Evolutionary conservation across 1,140 invertebrate species (phyloP).

Genomic region (Panulirus ornatus): DNA sequence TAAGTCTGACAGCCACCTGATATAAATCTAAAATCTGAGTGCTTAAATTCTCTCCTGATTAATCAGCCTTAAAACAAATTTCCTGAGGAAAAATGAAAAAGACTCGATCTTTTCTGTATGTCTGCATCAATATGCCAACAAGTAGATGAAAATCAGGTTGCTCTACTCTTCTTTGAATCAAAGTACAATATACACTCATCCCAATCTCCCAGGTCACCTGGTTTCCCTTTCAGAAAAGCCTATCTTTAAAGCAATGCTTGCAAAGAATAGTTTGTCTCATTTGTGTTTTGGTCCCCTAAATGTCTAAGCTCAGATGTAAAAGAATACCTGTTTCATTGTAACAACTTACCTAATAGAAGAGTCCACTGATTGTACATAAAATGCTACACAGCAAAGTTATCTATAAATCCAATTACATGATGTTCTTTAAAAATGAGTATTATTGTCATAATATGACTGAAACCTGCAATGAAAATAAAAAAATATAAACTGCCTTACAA

Average conservation of each 20-base stretch:
- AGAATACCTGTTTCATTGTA: not conserved
- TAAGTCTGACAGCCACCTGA: too few species aligned
- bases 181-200: not conserved
- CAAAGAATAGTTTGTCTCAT: not conserved
- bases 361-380: not conserved
- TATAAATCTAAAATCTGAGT: too few species aligned
- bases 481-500: conserved; percentile 19
- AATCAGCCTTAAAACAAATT: conserved; percentile 56
- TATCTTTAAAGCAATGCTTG: not conserved
- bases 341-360: too few species aligned
- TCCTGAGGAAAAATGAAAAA: conserved; percentile 67
- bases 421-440: not conserved
- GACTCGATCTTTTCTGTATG: not conserved
- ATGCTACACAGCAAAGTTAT: not conserved
- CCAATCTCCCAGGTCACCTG: not conserved
- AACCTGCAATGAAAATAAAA: conserved; percentile 9
- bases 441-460: not conserved
- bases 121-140: too few species aligned
- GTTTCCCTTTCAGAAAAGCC: not conserved
- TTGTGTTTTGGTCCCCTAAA: conserved; percentile 63
- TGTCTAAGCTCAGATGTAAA: conserved; percentile 28
- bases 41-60: too few species aligned
- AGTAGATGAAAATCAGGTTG: not conserved
- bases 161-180: not conserved
- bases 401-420: not conserved